A percentile compares a stretch with the other conserved stretches of the same genome.
Evolutionary conservation across 2,888 invertebrate species (phyloP).

Genomic region (Ophion obscuratus): DNA sequence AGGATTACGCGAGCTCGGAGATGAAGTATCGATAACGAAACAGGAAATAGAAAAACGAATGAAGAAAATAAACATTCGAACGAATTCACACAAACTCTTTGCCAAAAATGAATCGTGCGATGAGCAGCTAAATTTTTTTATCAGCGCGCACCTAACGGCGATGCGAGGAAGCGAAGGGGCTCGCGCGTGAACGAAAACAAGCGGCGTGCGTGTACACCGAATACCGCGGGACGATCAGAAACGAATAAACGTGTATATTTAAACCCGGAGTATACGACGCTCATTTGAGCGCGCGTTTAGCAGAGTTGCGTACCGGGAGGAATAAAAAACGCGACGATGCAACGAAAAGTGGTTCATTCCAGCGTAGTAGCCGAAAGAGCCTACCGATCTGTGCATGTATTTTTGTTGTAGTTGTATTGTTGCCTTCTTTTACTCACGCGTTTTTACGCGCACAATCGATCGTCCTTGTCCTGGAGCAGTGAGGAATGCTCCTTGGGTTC

Average conservation of each 20-base stretch:
- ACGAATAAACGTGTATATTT: background rate
- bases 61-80: background rate
- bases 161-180: background rate
- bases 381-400: slow-evolving; percentile 41
- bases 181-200: background rate
- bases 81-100: slow-evolving; percentile 9
- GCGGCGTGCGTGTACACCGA: background rate
- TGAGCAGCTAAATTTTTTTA: slow-evolving; percentile 9
- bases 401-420: slow-evolving; percentile 8
- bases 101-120: slow-evolving; percentile 58
- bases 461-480: slow-evolving; percentile 34
- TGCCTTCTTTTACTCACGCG: slow-evolving; percentile 14
- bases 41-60: background rate
- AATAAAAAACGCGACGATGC: slow-evolving; percentile 21
- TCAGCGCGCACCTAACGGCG: background rate
- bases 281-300: slow-evolving; percentile 9
- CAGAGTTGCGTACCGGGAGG: no score
- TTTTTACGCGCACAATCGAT: slow-evolving; percentile 43
- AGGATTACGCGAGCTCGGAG: background rate
- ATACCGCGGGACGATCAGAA: background rate
- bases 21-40: background rate
- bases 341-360: slow-evolving; percentile 61
- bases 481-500: slow-evolving; percentile 52
- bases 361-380: slow-evolving; percentile 56
- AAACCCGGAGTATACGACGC: background rate